Evolutionary conservation across 2,113 vertebrate species (phyloP).

Genomic region (Marmota flaviventris): DNA sequence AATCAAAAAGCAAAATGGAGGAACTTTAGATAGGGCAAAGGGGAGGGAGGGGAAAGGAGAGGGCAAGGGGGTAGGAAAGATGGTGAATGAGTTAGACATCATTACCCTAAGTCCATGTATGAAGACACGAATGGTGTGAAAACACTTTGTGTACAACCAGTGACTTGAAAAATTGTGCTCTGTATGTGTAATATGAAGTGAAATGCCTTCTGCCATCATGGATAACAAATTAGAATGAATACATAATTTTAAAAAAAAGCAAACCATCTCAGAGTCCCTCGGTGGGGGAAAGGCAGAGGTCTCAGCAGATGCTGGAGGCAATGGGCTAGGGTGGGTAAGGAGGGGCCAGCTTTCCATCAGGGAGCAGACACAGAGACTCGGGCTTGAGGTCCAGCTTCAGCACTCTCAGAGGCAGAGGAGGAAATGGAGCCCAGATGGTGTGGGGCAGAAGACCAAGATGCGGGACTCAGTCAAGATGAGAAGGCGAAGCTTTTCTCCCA

Average conservation of each 20-base stretch:
- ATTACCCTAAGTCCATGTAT: too few species aligned
- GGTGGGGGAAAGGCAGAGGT: not conserved
- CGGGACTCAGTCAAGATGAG: not conserved
- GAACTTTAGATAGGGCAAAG: too few species aligned
- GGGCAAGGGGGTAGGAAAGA: too few species aligned
- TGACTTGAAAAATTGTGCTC: too few species aligned
- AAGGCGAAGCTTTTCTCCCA: not conserved
- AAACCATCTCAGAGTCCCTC: not conserved
- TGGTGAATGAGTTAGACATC: too few species aligned
- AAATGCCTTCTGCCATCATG: too few species aligned
- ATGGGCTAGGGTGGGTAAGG: accelerated
- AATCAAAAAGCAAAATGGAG: not conserved
- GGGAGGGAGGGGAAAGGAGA: too few species aligned
- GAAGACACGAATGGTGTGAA: too few species aligned
- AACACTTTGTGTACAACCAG: too few species aligned
- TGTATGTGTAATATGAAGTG: too few species aligned
- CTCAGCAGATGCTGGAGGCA: not conserved
- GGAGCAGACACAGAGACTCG: not conserved
- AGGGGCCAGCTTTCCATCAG: not conserved
- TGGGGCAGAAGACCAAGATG: not conserved
- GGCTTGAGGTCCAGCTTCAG: not conserved
- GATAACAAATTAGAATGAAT: too few species aligned
- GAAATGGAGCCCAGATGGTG: not conserved
- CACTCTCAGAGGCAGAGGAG: not conserved
- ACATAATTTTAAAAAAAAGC: not conserved